Base-by-base conservation (phyloP, 2,113 vertebrate genomes). In the Caranx melampygus region DNA sequence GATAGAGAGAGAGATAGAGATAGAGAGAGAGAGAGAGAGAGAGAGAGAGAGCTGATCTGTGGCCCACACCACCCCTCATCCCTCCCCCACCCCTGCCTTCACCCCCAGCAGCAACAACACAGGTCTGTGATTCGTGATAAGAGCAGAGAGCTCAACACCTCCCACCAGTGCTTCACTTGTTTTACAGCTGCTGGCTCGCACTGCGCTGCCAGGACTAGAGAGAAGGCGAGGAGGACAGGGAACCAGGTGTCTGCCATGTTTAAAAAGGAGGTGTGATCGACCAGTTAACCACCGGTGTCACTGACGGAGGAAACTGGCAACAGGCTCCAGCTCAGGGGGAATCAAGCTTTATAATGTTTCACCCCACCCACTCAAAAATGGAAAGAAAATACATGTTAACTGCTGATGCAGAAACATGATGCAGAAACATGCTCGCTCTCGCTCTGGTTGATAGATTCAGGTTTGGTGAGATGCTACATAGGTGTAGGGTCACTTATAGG, bases 21-120 rank as follows among this genome's bases (percentile, higher is more conserved):
- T 1, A 26, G 26, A 26, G 26, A 26, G 26, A 26, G 26, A 26
- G 26, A 26, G 26, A 26, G 26, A 26, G 26, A 26, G 26, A 26
- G 26, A 26, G 26, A 79, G 54, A 92, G 87, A 92, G 91, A 81
- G 80, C 77, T 88, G 90, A 40, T 72, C 37, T 64, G 44, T 44
- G 34, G 34, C 44, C 55, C 40, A 59, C 64, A 44, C 35, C 44
- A 37, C 16, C 45, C 37, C 52, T 18, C 40, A 26, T 0, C 42
- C 35, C 9, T 18, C 11, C 45, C 37, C 59, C 21, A 0, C 42
- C 35, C 9, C 16, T 11, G 20, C 33, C 59, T n/a, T 33, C 47
- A 16, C 18, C 47, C 31, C 49, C 31, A 2, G n/a, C 76, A 70
- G 42, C 33, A 52, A 62, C 78, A 67, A 52, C 60, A 73, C 68